Evolutionary conservation across 2,797 vertebrate species (phyloP).

Genomic region (Acomys russatus): DNA sequence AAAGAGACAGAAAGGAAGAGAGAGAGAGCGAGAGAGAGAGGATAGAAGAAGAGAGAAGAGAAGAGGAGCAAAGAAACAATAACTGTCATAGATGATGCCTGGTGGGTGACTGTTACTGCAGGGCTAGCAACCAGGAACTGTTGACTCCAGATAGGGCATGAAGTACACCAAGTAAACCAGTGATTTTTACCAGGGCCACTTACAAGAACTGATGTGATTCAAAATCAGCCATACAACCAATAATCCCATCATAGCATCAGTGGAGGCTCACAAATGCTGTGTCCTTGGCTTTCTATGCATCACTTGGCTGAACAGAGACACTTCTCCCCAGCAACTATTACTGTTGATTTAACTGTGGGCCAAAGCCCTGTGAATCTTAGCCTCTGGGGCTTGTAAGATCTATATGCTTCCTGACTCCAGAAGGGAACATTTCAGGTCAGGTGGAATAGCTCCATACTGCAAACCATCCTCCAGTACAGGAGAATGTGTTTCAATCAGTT

Average conservation of each 20-base stretch:
- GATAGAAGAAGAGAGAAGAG: rapidly evolving
- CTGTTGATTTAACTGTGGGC: background rate
- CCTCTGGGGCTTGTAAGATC: background rate
- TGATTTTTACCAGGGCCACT: background rate
- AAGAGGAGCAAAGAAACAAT: background rate
- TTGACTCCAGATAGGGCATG: background rate
- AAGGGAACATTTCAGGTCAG: background rate
- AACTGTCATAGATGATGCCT: background rate
- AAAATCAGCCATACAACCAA: background rate
- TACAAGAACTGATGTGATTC: background rate
- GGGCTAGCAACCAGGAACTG: background rate
- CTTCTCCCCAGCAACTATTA: background rate
- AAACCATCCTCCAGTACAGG: background rate
- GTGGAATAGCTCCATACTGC: background rate
- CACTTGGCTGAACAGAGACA: background rate
- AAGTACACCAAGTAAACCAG: background rate
- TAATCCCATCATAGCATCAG: background rate
- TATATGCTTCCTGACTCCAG: background rate
- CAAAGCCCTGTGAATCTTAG: too few species aligned
- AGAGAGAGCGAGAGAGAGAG: background rate
- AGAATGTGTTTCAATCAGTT: background rate
- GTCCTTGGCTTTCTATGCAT: too few species aligned
- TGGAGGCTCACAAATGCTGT: background rate
- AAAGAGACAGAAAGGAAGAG: background rate
- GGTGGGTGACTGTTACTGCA: background rate